Evolutionary conservation across 2,888 invertebrate genomes (phyloP), one percentile per base, ranked within the genome.

Genomic region (Auanema sp.): DNA sequence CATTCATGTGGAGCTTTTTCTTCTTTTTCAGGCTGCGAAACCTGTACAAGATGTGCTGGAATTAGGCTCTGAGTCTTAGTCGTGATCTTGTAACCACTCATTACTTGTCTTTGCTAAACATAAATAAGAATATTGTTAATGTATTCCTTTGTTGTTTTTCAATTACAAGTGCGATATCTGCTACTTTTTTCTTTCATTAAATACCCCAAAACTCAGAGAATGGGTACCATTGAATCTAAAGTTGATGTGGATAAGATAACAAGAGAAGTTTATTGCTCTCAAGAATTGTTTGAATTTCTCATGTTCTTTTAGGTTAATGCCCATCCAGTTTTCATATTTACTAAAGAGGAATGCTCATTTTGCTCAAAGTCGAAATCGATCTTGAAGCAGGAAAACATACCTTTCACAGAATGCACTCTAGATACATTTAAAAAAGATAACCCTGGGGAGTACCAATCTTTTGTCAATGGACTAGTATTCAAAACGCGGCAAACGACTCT

Each of bases 401-500:
- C 59, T 11, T 72, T 69, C 50, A 70, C 69, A 42, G 76, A 72
- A 43, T 53, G 68, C 49, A 68, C 72, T 58, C 59, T 76, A 59
- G 76, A 74, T 49, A 47, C 11, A 47, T 14, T 76, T 57, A 68
- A 69, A 41, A 53, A 51, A 8, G 58, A 66, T 55, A 61, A 69
- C 23, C 75, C 79, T 16, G 63, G 72, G 1, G 75, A 72, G n/a
- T 76, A 69, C 44, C 55, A 65, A 3, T 16, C 25, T 53, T 23
- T 53, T 23, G 67, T 70, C 16, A 70, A 71, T 47, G 69, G 76
- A 57, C 67, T 76, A 14, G 76, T 76, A 8, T 76, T 72, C 52
- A 76, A 67, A 1, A 74, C 76, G 2, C 23, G 65, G 21, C 69
- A 71, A 50, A 76, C 76, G 2, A 66, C 66, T 58, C 73, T 76